phyloP scores from a whole-genome alignment of 2,797 vertebrate genomes.

The Semaprochilodus insignis region DNA sequence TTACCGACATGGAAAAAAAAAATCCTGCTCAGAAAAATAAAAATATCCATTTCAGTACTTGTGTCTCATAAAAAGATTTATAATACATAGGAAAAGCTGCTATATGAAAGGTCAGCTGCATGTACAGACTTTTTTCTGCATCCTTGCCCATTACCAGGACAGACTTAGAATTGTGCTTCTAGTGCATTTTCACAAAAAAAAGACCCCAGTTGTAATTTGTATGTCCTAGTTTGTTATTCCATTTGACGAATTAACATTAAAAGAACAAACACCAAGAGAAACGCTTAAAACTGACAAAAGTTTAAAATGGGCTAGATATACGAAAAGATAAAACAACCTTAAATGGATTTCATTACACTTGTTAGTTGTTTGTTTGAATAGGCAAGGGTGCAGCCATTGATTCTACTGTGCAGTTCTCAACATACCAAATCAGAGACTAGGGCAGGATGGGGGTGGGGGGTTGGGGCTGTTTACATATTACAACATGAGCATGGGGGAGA shows the following conservation, averaged over 20 bases:
- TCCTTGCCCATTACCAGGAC: constrained; percentile 33
- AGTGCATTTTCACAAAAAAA: constrained; percentile 56
- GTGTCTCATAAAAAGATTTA: constrained; percentile 52
- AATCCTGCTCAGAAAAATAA: constrained; percentile 43
- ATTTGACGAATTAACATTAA: constrained; percentile 28
- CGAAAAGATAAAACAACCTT: constrained; percentile 16
- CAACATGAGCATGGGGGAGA: not conserved
- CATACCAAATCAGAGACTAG: constrained; percentile 31
- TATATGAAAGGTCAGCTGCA: constrained; percentile 42
- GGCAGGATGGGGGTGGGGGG: not conserved
- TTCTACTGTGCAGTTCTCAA: constrained; percentile 40
- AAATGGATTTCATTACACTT: constrained; percentile 7
- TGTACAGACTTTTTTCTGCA: constrained; percentile 37
- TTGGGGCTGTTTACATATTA: not conserved
- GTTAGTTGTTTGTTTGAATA: not conserved
- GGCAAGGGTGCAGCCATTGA: constrained; percentile 45
- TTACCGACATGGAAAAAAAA: constrained; percentile 31
- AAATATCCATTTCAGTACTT: constrained; percentile 45
- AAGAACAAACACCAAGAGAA: not conserved
- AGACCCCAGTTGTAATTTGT: constrained; percentile 46
- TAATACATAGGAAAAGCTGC: constrained; percentile 50
- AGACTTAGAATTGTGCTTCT: constrained; percentile 58
- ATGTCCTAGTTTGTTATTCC: constrained; percentile 30
- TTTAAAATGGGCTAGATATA: not conserved
- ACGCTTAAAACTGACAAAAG: not conserved